These are phyloP conservation scores for Rhingia rostrata DNA, from an alignment of 2,888 invertebrate species.

Conservation along the genomic window DNA sequence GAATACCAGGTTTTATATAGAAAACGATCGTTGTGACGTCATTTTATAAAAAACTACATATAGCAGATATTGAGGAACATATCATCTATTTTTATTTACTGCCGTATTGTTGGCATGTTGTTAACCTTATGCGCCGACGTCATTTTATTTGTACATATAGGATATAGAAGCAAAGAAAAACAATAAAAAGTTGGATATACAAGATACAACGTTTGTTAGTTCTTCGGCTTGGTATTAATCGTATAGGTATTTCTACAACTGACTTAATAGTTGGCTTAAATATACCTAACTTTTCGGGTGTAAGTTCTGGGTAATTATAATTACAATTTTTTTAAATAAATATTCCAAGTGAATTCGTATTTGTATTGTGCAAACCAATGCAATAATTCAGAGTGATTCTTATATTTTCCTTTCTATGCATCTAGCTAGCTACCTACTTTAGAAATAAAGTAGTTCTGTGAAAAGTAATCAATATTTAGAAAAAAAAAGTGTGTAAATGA, in stretches of 20 bases:
- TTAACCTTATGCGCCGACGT: constrained; percentile 58
- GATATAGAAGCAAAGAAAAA: constrained; percentile 27
- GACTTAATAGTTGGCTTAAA: constrained; percentile 72
- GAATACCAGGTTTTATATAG: too few relatives aligned
- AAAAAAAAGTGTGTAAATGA: constrained; percentile 8
- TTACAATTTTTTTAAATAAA: constrained; percentile 2
- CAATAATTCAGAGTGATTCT: neutral
- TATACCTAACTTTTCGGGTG: constrained; percentile 75
- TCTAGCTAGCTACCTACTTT: neutral
- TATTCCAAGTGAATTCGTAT: constrained; percentile 29
- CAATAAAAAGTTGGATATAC: constrained; percentile 19
- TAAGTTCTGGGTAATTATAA: constrained; percentile 10
- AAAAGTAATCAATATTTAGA: constrained; percentile 44
- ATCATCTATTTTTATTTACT: neutral
- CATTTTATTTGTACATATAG: constrained; percentile 23
- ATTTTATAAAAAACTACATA: neutral
- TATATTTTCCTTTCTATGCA: constrained; percentile 13
- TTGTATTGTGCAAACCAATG: constrained; percentile 3
- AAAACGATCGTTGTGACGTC: neutral
- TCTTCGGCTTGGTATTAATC: constrained; percentile 54
- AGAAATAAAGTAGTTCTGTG: neutral
- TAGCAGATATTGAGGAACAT: neutral
- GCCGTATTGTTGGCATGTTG: neutral
- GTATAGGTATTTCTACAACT: constrained; percentile 1
- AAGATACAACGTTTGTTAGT: constrained; percentile 47